These are phyloP conservation scores for Oscheius onirici DNA, from an alignment of 2,888 invertebrate genomes.

Conservation along the genomic window DNA sequence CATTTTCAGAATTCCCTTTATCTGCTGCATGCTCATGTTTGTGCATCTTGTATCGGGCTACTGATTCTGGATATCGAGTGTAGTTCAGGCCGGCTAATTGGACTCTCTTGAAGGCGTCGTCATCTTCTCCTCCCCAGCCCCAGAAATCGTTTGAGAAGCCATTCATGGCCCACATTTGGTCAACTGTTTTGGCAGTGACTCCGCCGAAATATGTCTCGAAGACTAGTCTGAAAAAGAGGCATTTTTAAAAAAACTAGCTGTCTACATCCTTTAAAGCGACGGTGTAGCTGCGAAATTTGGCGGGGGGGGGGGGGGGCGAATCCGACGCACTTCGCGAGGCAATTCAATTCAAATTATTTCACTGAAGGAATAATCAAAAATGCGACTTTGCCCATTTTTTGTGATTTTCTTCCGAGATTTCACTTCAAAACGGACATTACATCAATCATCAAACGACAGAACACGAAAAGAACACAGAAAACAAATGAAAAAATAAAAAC, in stretches of 20 bases:
- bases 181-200: conserved; percentile 86
- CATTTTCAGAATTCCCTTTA: conserved; percentile 78
- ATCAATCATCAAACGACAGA: too few relatives aligned
- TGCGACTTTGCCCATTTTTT: too few relatives aligned
- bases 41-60: conserved; percentile 95
- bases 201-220: conserved; percentile 92
- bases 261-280: too few relatives aligned
- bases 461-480: too few relatives aligned
- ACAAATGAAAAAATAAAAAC: background rate
- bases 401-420: too few relatives aligned
- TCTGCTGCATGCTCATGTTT: conserved; percentile 85
- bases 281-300: too few relatives aligned
- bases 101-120: conserved; percentile 73
- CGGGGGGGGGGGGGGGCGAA: too few relatives aligned
- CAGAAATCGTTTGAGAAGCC: conserved; percentile 79
- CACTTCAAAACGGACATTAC: too few relatives aligned
- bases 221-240: conserved; percentile 80
- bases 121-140: conserved; percentile 99
- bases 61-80: conserved; percentile 88
- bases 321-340: too few relatives aligned
- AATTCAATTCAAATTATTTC: too few relatives aligned
- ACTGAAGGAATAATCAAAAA: too few relatives aligned
- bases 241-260: too few relatives aligned
- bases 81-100: conserved; percentile 79
- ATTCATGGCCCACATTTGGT: conserved; percentile 87